A percentile compares a stretch with the other conserved stretches of the same genome.
These are phyloP conservation scores for Whitmania pigra DNA, from an alignment of 1,140 invertebrate species.

Conservation along the genomic window DNA sequence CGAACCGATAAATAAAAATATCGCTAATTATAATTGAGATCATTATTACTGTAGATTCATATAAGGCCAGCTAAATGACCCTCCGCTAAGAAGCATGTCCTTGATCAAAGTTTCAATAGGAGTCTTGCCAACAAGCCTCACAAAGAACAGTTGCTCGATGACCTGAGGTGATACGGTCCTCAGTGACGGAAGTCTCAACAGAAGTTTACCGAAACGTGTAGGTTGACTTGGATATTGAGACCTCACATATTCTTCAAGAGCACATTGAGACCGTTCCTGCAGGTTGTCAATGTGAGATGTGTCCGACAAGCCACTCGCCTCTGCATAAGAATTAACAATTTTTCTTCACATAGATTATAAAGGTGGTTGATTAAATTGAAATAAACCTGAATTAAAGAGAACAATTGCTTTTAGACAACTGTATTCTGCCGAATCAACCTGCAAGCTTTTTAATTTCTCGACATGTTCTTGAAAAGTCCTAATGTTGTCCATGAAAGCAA, in stretches of 20 bases:
- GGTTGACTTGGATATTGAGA: slow-evolving; percentile 90
- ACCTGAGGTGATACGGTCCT: slow-evolving; percentile 81
- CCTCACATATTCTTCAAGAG: slow-evolving; percentile 85
- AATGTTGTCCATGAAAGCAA: slow-evolving; percentile 97
- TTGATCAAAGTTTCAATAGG: slow-evolving; percentile 88
- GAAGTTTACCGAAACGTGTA: slow-evolving; percentile 80
- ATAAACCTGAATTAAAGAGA: slow-evolving; percentile 86
- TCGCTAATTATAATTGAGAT: no score
- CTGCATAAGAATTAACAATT: slow-evolving; percentile 45
- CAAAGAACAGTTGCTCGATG: slow-evolving; percentile 93
- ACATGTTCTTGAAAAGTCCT: slow-evolving; percentile 94
- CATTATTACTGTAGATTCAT: slow-evolving; percentile 52
- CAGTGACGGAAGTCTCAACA: slow-evolving; percentile 75
- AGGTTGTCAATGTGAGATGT: slow-evolving; percentile 82
- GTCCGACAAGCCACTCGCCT: slow-evolving; percentile 84
- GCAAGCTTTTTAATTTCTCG: slow-evolving; percentile 89
- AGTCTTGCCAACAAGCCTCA: slow-evolving; percentile 86
- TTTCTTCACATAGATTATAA: not conserved
- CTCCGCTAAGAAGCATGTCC: slow-evolving; percentile 79
- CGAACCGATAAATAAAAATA: no score
- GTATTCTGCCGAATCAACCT: slow-evolving; percentile 94
- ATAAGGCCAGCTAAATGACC: slow-evolving; percentile 87
- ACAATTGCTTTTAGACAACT: slow-evolving; percentile 97
- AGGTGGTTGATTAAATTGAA: not conserved
- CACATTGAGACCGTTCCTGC: slow-evolving; percentile 91